These are phyloP conservation scores for Onychomys arenicola DNA, from an alignment of 2,797 vertebrate genomes.

Conservation along the genomic window DNA sequence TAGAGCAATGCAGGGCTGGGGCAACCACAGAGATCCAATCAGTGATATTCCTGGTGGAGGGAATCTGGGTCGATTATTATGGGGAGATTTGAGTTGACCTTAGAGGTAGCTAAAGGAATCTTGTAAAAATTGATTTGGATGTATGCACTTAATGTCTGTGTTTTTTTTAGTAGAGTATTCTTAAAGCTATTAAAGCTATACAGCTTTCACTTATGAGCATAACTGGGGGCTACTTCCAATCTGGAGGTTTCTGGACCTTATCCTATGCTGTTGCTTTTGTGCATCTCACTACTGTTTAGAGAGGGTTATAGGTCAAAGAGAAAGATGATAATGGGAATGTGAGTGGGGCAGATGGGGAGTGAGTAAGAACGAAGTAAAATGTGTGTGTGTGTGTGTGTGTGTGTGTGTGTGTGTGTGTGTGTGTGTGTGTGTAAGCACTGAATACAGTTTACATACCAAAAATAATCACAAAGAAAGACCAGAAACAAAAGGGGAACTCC, in stretches of 20 bases:
- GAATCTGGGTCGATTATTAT: neutral
- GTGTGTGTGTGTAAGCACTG: neutral
- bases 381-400: no score
- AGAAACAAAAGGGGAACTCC: neutral
- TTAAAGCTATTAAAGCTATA: neutral
- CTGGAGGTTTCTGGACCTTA: conserved; percentile 12
- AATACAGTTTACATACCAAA: neutral
- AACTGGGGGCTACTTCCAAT: neutral
- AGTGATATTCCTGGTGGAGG: neutral
- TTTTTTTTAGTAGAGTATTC: conserved; percentile 35
- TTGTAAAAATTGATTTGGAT: neutral
- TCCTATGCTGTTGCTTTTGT: neutral
- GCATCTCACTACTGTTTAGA: neutral
- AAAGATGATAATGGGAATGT: neutral
- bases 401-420: no score
- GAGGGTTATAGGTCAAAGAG: conserved; percentile 6
- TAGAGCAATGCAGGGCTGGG: neutral
- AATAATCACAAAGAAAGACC: neutral
- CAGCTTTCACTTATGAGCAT: neutral
- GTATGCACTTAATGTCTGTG: neutral
- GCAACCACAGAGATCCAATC: neutral
- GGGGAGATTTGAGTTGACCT: neutral
- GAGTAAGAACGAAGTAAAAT: neutral
- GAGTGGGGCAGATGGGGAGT: no score
- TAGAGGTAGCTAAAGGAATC: neutral